Base-by-base conservation (phyloP, 2,888 invertebrate genomes). In the Pseudococcus viburni region DNA sequence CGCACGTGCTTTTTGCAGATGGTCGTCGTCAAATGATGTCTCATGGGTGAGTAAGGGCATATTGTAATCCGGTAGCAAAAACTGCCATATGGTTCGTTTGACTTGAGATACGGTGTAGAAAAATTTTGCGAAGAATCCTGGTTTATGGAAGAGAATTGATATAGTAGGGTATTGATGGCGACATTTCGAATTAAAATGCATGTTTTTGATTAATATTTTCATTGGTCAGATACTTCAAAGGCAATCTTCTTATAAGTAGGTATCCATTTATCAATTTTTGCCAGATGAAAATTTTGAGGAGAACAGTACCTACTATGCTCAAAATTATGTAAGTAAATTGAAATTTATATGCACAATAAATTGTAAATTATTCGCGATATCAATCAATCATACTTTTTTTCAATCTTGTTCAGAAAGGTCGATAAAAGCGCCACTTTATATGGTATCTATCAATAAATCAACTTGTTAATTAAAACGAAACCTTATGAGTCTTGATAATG, bases 381-480 rank as follows among this genome's bases (percentile, higher is more conserved):
- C n/a, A 55, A 17, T n/a, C 3, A 51, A 6, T 51, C 15, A 4
- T 15, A 51, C 48, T 55, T 55, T 55, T n/a, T 55, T 55, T 55
- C 7, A n/a, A 51, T 15, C n/a, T n/a, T 2, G 0, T 6, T 6
- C 3, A n/a, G n/a, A 55, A n/a, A 19, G 8, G 22, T 64, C 64
- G 22, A 22, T 64, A 22, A 22, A 64, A 64, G 64, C n/a, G 59
- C 22, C 64, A 64, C 64, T 64, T 64, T 64, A 64, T 64, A 64
- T 64, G 64, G 64, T 22, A 19, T 64, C 64, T 33, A 42, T 42
- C 42, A 22, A 22, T 9, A 19, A 19, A 59, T 42, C 17, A 64
- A 64, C 9, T 4, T 64, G 19, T 64, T 12, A 64, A 64, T 64
- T 64, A 19, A 64, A 64, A 22, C 64, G 64, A 64, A 64, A 64